Evolutionary conservation across 2,797 vertebrate genomes (phyloP), one percentile per base, ranked within the genome.

Genomic region (Onychomys arenicola): DNA sequence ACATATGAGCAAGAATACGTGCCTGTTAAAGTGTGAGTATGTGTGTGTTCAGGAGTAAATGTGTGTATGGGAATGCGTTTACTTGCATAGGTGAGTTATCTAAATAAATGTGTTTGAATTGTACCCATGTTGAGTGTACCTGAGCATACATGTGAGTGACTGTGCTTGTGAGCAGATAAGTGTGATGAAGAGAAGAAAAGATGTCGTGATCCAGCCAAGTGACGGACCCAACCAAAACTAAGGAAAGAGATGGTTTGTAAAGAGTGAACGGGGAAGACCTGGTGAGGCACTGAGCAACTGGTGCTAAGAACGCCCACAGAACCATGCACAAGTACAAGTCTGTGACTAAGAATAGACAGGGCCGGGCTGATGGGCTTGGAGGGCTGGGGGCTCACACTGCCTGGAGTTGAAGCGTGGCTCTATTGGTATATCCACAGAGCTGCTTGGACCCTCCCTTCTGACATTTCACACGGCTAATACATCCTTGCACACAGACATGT

Each of bases 231-330:
- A 73, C n/a, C 57, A 65, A 81, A 12, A 77, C 34, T 59, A 71
- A 95, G 63, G 71, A 90, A 84, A 82, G 59, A 49, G 52, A 49
- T 73, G 71, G 8, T 55, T 75, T 92, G 52, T 73, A 90, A 52
- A 94, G 59, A 46, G 73, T 29, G n/a, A n/a, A 90, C 52, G 78
- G n/a, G 76, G n/a, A 77, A 43, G 75, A 73, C 65, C 55, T 71
- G 89, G 69, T 27, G 65, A 88, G 93, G 46, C 43, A 81, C 63
- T n/a, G 75, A 92, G 77, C 71, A 92, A 82, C 17, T 37, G 52
- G 55, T n/a, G 52, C 63, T 86, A 52, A 67, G 92, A 94, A 57
- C 49, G 90, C 67, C 21, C 43, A 55, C n/a, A 69, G 75, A 80
- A 69, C 5, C 76, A 92, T 55, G 25, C 43, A 55, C 80, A 57